Evolutionary conservation across 2,113 vertebrate genomes (phyloP), one percentile per base, ranked within the genome.

Genomic region (Crocuta crocuta): DNA sequence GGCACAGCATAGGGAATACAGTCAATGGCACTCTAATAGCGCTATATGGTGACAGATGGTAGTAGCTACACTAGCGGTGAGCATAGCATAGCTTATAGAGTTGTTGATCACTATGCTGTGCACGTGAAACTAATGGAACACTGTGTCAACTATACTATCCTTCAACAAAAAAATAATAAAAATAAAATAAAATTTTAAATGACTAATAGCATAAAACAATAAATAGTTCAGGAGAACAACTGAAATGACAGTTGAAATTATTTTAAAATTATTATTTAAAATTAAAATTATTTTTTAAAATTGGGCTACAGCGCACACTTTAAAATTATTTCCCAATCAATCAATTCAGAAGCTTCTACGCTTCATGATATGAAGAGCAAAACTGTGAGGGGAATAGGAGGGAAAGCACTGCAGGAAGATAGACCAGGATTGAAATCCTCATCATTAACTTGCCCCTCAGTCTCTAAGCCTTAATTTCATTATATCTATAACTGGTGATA

Each of bases 231-330:
- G 65, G 45, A 91, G 23, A 86, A 86, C 13, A 73, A 93, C 5
- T 84, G 55, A 89, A 80, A 85, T 85, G 45, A 66, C 61, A 80
- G 58, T 12, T 53, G 19, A 73, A 83, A 79, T 97, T n/a, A 89
- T 61, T 87, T 55, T 9, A 55, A 83, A 65, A 58, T 33, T 68
- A 70, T 63, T 58, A 66, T 28, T 66, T 66, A 31, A 31, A 66
- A 74, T 81, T 88, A 82, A 74, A 83, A 86, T 35, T 76, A 92
- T 76, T 53, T 84, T 87, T 48, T 0, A 76, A 81, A 91, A 48
- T 73, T 78, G 19, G 39, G 66, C 50, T 87, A 78, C 26, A 78
- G 86, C 24, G 21, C 15, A 71, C 23, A 71, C 13, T 48, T 81
- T 73, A 65, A 95, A 55, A 35, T 43, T 87, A 7, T 48, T 93